Base-by-base conservation (phyloP, 2,113 vertebrate genomes). In the Cyanoramphus novaezelandiae region DNA sequence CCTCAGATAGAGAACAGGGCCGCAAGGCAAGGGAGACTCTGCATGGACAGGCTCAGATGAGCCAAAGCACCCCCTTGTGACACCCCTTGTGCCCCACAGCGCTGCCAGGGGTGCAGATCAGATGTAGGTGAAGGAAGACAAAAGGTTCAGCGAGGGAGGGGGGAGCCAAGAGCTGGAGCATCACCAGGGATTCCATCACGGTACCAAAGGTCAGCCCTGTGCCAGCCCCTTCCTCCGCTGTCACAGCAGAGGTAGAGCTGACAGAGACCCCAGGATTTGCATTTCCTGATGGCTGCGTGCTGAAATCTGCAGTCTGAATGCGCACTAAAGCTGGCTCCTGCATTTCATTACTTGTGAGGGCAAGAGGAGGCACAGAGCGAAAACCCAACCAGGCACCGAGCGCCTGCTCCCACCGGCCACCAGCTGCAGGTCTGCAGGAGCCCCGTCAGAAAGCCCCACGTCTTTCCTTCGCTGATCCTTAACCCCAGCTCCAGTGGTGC, bases 281-380 rank as follows among this genome's bases (percentile, higher is more conserved):
- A 75, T 96, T 90, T 93, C 88, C 95, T 92, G 92, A 92, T 68
- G 90, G 87, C 96, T 92, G 52, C 9, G 0, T 91, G 93, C 86
- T 94, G 95, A 94, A 96, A 92, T 96, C 92, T 89, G 82, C 93
- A 88, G 90, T 63, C 91, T 81, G 93, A 96, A 96, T 92, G 93
- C 78, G 88, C 95, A 94, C 95, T 93, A 96, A 92, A 84, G 88
- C 91, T 57, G 92, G 77, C 74, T 94, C 69, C 92, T 92, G 96
- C 92, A 93, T 96, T 88, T 97, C 95, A 91, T 94, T 96, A 90
- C 91, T 91, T 72, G 72, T 65, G 88, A 78, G 83, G 81, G 79
- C 0, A 0, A 88, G 88, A 50, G 78, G 77, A 93, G 35, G 65
- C 90, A 65, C 68, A 72, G 67, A 94, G 82, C 2, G 3, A 86